phyloP scores from a whole-genome alignment of 2,113 vertebrate genomes.

The Pygoscelis antarcticus region DNA sequence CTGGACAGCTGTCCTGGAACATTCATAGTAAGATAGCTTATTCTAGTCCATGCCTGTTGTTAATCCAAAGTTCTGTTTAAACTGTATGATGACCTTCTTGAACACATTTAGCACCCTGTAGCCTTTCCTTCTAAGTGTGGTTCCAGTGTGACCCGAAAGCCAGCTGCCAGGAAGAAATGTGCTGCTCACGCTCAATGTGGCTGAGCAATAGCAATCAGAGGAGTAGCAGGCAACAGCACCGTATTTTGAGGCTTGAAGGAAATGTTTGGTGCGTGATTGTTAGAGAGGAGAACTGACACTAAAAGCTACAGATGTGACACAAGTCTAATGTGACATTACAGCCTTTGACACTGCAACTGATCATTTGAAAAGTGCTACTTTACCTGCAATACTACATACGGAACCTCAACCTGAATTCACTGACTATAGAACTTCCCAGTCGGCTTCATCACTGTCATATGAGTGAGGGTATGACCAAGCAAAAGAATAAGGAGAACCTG shows the following conservation, averaged over 20 bases:
- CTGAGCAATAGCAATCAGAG: not conserved
- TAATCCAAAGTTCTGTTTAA: not conserved
- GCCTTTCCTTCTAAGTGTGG: not conserved
- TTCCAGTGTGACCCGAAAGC: not conserved
- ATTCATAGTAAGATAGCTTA: not conserved
- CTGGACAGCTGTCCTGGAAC: not conserved
- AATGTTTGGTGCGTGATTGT: not conserved
- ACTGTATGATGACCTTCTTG: not conserved
- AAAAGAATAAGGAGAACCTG: not conserved
- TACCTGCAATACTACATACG: not conserved
- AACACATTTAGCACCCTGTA: not conserved
- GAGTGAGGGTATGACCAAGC: not conserved
- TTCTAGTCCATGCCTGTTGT: not conserved
- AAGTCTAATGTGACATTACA: not conserved
- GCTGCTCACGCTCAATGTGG: not conserved
- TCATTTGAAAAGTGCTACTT: not conserved
- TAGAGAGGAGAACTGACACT: not conserved
- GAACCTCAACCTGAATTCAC: not conserved
- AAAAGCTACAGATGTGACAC: not conserved
- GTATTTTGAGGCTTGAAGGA: not conserved
- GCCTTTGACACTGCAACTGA: not conserved
- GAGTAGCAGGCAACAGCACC: not conserved
- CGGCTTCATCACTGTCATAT: not conserved
- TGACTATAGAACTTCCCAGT: not conserved
- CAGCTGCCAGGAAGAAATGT: not conserved